Base-by-base conservation (phyloP, 2,113 vertebrate species). In the Lamprotornis superbus region DNA sequence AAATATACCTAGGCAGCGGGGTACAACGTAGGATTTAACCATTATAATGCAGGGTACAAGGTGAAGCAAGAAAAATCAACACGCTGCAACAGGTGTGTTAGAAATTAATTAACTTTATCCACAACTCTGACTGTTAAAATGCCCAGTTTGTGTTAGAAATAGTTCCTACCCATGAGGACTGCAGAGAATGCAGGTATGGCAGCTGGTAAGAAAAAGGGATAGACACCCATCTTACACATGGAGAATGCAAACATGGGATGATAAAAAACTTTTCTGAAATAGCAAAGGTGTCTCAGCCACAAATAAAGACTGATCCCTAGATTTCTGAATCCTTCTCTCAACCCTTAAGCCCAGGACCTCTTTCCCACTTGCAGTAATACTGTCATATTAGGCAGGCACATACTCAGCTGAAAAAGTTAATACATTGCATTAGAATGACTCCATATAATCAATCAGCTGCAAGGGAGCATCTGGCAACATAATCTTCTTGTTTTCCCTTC, bases 391-490 rank as follows among this genome's bases (percentile, higher is more conserved):
- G 46, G 64, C 23, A 78, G 44, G 42, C 57, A 83, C 23, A 63
- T 52, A 30, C 21, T 9, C 50, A 92, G 60, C 49, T 75, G 77
- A 33, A 85, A 59, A 82, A 80, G 60, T 61, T 86, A 76, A 89
- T 55, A 56, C 11, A 27, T 42, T 76, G 73, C 11, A 0, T 92
- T 82, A 86, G 74, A 95, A 95, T 80, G 40, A 74, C 19, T 90
- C 69, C 37, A 50, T 64, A 24, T 65, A 92, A 91, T 88, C 74
- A 93, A 80, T 68, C 83, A 96, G n/a, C 59, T 90, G 39, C 53
- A 91, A 79, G 35, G 61, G 20, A 93, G 44, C 86, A 91, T 57
- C 78, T 93, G 86, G 69, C 30, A 82, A 70, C 90, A 90, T 55
- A 94, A 95, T 87, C 18, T 40, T 73, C 65, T 80, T 87, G 52